Base-by-base conservation (phyloP, 2,797 vertebrate species). In the Phrynocephalus forsythii region DNA sequence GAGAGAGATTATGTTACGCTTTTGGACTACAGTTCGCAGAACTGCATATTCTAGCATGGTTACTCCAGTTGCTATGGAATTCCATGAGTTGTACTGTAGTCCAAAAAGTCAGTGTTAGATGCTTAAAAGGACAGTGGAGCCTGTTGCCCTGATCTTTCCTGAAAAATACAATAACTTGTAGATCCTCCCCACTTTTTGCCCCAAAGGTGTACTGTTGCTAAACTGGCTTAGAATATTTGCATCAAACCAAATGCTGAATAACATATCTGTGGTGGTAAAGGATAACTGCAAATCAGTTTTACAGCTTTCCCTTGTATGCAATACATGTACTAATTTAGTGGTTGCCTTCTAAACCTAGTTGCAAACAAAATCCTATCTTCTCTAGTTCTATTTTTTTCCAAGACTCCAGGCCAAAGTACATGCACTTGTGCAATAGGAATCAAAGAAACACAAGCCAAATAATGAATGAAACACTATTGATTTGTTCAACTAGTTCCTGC, bases 111-210 rank as follows among this genome's bases (percentile, higher is more conserved):
- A 63, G 13, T 16, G 60, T 33, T 71, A 75, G 83, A 89, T 30
- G 38, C 22, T 86, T 84, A 83, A 89, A 88, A 5, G 87, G 91
- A 75, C 88, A 86, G 82, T 9, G 79, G 30, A 85, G 90, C 86
- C 86, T 82, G 88, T 88, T 93, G 89, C 86, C 84, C 93, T 90
- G 86, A 83, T 89, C 88, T 88, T 83, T 93, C 71, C 79, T 88
- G 90, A 86, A 91, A 88, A 88, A 83, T 67, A 24, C 84, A 84
- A 87, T 67, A 2, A 38, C 76, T 81, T 75, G 48, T 80, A 86
- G 91, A 86, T 87, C 67, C 56, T 1, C 26, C 72, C 52, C 33
- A 30, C 68, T 16, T 9, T 69, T 24, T 75, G 67, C 87, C 91
- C 89, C 0, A 1, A 15, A 75, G 87, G 91, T 87, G 66, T 82